phyloP scores from a whole-genome alignment of 2,797 vertebrate species.

The Sebastes hubbsi region DNA sequence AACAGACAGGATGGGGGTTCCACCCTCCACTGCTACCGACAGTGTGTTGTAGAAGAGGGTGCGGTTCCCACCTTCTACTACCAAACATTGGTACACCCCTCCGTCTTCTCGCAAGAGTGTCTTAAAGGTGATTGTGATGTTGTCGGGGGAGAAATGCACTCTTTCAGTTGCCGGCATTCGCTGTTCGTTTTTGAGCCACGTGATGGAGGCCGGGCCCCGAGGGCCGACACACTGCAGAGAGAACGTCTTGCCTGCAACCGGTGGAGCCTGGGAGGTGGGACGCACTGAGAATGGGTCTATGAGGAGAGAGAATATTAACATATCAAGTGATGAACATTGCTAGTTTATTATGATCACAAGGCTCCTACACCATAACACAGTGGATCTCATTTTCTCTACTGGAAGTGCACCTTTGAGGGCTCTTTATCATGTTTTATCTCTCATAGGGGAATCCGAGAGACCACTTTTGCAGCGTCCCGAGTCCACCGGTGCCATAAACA shows the following conservation, averaged over 20 bases:
- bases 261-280: background rate
- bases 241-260: background rate
- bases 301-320: background rate
- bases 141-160: slow-evolving; percentile 13
- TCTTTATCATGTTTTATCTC: background rate
- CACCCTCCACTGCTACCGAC: background rate
- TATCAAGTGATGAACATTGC: background rate
- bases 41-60: background rate
- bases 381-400: background rate
- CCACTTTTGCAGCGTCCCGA: background rate
- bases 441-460: background rate
- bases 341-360: background rate
- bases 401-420: background rate
- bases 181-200: slow-evolving; percentile 15
- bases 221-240: slow-evolving; percentile 46
- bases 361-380: background rate
- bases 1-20: background rate
- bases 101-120: slow-evolving; percentile 12
- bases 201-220: slow-evolving; percentile 8
- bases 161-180: background rate
- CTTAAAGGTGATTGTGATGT: slow-evolving; percentile 34
- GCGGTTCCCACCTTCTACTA: background rate
- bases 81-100: slow-evolving; percentile 45
- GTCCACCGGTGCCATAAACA: background rate
- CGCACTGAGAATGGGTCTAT: slow-evolving; percentile 42